Evolutionary conservation across 2,888 invertebrate species (phyloP).

Genomic region (Onchidella celtica): DNA sequence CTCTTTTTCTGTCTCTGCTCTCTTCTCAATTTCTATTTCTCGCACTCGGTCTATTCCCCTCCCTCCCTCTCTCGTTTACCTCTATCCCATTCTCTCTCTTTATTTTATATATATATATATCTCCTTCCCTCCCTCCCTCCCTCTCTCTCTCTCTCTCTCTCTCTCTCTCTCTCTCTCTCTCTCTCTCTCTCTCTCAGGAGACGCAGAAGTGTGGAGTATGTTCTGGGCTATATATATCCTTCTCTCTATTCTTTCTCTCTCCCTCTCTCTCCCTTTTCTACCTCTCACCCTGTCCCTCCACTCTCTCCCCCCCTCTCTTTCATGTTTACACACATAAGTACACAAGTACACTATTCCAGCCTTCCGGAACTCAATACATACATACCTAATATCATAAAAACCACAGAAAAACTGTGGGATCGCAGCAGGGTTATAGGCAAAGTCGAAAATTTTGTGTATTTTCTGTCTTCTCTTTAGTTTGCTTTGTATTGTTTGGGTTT

Average conservation of each 20-base stretch:
- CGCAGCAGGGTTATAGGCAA: too few relatives aligned
- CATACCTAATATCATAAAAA: too few relatives aligned
- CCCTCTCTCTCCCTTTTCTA: neutral
- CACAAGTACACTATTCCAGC: neutral
- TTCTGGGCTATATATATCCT: neutral
- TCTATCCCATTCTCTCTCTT: neutral
- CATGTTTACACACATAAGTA: too few relatives aligned
- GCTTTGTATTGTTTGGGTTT: too few relatives aligned
- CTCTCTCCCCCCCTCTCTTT: neutral
- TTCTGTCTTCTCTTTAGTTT: too few relatives aligned
- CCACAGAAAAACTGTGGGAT: too few relatives aligned
- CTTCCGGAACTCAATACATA: neutral
- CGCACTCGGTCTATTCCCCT: neutral
- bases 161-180: neutral
- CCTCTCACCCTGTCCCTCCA: too few relatives aligned
- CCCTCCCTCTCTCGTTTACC: neutral
- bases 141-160: slow-evolving; percentile 21
- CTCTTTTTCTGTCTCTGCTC: slow-evolving; percentile 3
- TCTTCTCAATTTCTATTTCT: neutral
- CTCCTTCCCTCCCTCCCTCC: slow-evolving; percentile 17
- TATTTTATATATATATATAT: neutral
- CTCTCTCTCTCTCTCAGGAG: neutral
- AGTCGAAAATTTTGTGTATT: too few relatives aligned
- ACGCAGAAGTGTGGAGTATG: neutral
- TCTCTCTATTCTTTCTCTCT: neutral